phyloP scores from a whole-genome alignment of 2,797 vertebrate genomes.

The Clamator glandarius region DNA sequence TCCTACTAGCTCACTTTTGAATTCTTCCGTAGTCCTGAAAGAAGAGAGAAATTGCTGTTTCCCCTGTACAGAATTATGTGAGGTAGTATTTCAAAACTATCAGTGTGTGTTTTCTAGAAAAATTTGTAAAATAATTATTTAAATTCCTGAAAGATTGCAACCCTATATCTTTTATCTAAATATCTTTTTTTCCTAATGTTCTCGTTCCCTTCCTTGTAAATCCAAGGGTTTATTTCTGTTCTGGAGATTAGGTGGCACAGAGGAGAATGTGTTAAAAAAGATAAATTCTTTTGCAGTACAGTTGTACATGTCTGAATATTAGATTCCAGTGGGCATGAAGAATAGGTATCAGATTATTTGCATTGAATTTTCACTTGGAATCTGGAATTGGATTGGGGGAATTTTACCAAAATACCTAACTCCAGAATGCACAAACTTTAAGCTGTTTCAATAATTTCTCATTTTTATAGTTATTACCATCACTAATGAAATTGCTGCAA shows the following conservation, averaged over 20 bases:
- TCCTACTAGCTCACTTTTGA: background rate
- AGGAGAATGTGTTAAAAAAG: background rate
- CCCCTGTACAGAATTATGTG: background rate
- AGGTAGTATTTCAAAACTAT: background rate
- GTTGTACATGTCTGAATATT: background rate
- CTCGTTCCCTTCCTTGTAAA: background rate
- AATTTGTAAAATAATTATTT: background rate
- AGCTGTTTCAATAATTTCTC: slow-evolving; percentile 13
- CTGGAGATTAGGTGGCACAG: background rate
- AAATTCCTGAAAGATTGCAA: background rate
- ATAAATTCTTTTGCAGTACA: background rate
- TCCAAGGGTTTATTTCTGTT: background rate
- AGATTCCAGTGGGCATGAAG: background rate
- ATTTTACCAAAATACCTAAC: slow-evolving; percentile 37
- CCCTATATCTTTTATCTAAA: background rate
- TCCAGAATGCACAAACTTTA: slow-evolving; percentile 11
- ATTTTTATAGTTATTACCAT: slow-evolving; percentile 45
- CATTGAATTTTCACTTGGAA: background rate
- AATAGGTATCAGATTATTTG: slow-evolving; percentile 7
- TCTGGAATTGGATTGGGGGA: background rate
- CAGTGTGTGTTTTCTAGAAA: background rate
- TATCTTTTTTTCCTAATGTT: background rate
- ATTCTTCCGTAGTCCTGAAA: background rate
- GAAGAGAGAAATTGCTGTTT: background rate
- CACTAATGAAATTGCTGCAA: slow-evolving; percentile 41